A percentile compares a stretch with the other conserved stretches of the same genome.
Evolutionary conservation across 2,113 vertebrate species (phyloP).

Genomic region (Nesoenas mayeri): DNA sequence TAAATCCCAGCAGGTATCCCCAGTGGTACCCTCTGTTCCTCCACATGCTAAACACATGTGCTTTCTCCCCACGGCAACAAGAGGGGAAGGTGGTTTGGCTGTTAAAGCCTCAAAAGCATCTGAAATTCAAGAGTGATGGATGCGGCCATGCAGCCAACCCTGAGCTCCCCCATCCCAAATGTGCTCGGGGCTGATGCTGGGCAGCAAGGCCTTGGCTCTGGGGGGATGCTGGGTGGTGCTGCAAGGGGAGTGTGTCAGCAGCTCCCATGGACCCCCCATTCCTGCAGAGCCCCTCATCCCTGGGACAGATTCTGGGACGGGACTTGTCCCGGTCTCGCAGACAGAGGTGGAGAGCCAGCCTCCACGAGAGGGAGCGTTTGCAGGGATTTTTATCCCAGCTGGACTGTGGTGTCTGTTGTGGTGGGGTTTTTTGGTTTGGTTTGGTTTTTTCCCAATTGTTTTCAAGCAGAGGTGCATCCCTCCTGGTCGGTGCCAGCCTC

Average conservation of each 20-base stretch:
- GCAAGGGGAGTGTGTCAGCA: rapidly evolving
- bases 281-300: neutral
- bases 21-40: neutral
- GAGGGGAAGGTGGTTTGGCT: neutral
- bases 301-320: rapidly evolving
- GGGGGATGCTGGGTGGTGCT: too few species aligned
- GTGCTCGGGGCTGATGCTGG: too few species aligned
- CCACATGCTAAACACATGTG: rapidly evolving
- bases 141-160: rapidly evolving
- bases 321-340: rapidly evolving
- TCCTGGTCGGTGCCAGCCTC: neutral
- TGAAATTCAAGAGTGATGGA: rapidly evolving
- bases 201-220: too few species aligned
- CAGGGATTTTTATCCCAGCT: neutral
- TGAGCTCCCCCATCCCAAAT: rapidly evolving
- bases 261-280: rapidly evolving
- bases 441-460: neutral
- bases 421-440: too few species aligned
- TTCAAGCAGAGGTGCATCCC: neutral
- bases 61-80: rapidly evolving
- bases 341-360: rapidly evolving
- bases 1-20: neutral
- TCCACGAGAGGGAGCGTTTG: constrained; percentile 61
- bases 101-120: neutral
- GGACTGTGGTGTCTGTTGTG: neutral